Conservation (phyloP, 2,113 vertebrate genomes). For the Cebidichthys violaceus region DNA sequence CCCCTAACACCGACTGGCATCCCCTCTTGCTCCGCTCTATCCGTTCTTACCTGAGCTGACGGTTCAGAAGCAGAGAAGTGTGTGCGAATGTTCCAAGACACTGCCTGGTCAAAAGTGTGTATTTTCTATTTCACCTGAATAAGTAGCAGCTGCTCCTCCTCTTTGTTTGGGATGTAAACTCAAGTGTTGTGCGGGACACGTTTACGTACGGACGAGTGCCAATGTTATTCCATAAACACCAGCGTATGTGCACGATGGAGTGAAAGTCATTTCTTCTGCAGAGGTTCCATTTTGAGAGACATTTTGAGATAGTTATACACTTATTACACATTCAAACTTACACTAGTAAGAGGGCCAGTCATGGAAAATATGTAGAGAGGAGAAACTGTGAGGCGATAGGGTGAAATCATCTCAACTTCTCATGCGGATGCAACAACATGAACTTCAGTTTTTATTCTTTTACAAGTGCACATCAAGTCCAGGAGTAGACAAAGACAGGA, state of each 20-base stretch:
- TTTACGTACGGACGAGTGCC: not conserved
- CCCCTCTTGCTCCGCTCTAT: slow-evolving; percentile 3
- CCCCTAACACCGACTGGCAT: not conserved
- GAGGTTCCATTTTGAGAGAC: not conserved
- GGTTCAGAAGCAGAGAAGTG: slow-evolving; percentile 34
- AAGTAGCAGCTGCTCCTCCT: slow-evolving; percentile 68
- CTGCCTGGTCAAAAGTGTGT: slow-evolving; percentile 43
- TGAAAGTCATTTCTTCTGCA: not conserved
- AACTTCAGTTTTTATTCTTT: not conserved
- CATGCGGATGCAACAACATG: not conserved
- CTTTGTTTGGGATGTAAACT: slow-evolving; percentile 75
- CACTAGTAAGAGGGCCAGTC: not conserved
- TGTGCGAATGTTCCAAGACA: slow-evolving; percentile 29
- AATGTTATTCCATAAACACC: slow-evolving; percentile 72
- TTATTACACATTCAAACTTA: not conserved
- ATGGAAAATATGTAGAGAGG: not conserved
- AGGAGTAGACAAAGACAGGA: not conserved
- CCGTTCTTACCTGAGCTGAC: slow-evolving; percentile 66
- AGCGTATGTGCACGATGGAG: not conserved
- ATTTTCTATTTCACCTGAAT: slow-evolving; percentile 64
- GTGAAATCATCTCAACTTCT: not conserved
- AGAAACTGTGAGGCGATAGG: not conserved
- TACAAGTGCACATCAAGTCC: not conserved
- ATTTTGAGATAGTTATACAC: not conserved
- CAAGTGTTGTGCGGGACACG: slow-evolving; percentile 6